Conservation (phyloP, 2,797 vertebrate genomes). For the Micrastur ruficollis region DNA sequence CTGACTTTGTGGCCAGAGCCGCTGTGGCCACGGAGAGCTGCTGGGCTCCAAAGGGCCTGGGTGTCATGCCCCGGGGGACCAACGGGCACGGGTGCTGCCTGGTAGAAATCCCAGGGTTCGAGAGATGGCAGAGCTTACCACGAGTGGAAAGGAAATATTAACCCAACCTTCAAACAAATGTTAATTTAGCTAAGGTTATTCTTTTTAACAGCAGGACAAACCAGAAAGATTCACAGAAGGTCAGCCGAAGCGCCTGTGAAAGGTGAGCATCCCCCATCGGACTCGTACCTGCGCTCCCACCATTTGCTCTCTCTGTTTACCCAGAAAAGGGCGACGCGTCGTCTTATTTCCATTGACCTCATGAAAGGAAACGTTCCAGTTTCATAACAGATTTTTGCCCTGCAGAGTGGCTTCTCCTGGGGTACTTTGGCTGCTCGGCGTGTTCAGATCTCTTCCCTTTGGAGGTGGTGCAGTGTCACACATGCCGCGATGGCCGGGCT, state of each 20-base stretch:
- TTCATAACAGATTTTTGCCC: background rate
- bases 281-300: background rate
- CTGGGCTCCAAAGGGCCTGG: background rate
- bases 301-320: background rate
- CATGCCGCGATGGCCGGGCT: background rate
- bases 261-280: background rate
- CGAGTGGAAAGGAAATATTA: rapidly evolving
- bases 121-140: rapidly evolving
- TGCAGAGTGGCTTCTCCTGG: background rate
- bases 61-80: rapidly evolving
- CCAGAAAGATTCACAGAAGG: background rate
- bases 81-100: rapidly evolving
- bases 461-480: rapidly evolving
- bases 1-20: background rate
- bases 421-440: rapidly evolving
- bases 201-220: background rate
- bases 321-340: background rate
- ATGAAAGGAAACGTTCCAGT: background rate
- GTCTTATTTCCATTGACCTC: background rate
- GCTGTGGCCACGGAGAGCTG: background rate
- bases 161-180: background rate
- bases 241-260: background rate
- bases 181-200: background rate
- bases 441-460: rapidly evolving
- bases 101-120: background rate